These are phyloP conservation scores for Macrotrachela quadricornifera DNA, from an alignment of 1,140 invertebrate species.

Conservation along the genomic window DNA sequence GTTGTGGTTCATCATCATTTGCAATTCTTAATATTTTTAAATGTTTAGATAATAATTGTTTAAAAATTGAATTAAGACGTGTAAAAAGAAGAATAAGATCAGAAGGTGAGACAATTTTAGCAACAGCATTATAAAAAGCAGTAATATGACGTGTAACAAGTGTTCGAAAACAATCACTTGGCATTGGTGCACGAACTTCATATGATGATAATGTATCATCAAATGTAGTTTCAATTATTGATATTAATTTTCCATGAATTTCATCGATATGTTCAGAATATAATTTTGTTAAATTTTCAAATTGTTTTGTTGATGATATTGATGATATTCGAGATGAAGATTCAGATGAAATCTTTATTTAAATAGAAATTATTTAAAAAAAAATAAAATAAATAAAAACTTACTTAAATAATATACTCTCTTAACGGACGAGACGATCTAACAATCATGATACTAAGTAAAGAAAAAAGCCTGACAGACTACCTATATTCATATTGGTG, in stretches of 20 bases:
- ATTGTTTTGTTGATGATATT: no score
- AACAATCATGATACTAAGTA: conserved; percentile 1
- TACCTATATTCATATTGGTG: no score
- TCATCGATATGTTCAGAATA: conserved; percentile 68
- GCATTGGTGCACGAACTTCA: conserved; percentile 75
- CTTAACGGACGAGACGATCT: no score
- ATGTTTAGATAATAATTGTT: conserved; percentile 58
- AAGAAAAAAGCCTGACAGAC: no score
- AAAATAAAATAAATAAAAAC: no score
- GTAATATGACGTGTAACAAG: conserved; percentile 73
- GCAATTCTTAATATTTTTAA: conserved; percentile 61
- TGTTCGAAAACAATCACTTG: conserved; percentile 67
- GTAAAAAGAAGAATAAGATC: conserved; percentile 55
- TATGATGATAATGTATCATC: conserved; percentile 25
- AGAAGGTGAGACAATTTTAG: conserved; percentile 35
- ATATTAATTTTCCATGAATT: conserved; percentile 67
- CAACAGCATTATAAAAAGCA: conserved; percentile 72
- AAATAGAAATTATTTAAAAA: no score
- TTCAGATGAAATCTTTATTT: no score
- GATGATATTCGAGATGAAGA: no score
- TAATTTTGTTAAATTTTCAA: no score
- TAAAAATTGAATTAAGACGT: conserved; percentile 62
- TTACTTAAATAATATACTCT: no score
- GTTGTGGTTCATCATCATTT: conserved; percentile 80
- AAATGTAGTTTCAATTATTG: conserved; percentile 62